Conservation (phyloP, 2,113 vertebrate genomes). For the Asarcornis scutulata region DNA sequence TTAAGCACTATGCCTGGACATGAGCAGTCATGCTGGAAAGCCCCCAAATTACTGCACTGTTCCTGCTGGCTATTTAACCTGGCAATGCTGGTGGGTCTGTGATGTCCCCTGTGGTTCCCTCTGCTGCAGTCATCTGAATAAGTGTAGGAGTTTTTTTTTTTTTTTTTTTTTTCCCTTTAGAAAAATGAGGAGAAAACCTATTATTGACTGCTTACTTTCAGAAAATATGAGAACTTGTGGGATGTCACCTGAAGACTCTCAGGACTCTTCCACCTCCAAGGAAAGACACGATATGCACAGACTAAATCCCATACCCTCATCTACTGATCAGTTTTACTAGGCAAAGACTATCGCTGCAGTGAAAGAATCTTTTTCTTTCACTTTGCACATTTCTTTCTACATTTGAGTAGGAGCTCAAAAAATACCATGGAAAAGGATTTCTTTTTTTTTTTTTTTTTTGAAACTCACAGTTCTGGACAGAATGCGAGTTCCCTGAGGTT, state of each 20-base stretch:
- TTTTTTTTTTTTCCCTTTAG: too few species aligned
- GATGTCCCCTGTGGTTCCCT: background rate
- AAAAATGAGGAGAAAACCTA: background rate
- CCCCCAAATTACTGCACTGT: background rate
- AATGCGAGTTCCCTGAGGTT: background rate
- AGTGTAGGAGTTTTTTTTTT: background rate
- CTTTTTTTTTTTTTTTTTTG: background rate
- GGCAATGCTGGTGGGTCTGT: background rate
- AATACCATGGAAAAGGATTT: background rate
- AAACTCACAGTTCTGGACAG: background rate
- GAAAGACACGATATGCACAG: background rate
- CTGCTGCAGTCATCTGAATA: background rate
- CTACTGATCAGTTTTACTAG: background rate
- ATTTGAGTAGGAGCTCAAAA: background rate
- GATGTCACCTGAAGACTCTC: background rate
- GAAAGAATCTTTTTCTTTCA: background rate
- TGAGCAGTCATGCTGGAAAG: background rate
- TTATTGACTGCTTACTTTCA: rapidly evolving
- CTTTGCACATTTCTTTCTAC: background rate
- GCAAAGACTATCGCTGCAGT: background rate
- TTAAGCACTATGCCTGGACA: background rate
- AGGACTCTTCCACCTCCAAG: background rate
- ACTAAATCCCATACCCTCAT: background rate
- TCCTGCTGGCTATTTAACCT: background rate
- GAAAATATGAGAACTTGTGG: background rate